Base-by-base conservation (phyloP, 2,113 vertebrate species). In the Lethenteron camtschaticum region DNA sequence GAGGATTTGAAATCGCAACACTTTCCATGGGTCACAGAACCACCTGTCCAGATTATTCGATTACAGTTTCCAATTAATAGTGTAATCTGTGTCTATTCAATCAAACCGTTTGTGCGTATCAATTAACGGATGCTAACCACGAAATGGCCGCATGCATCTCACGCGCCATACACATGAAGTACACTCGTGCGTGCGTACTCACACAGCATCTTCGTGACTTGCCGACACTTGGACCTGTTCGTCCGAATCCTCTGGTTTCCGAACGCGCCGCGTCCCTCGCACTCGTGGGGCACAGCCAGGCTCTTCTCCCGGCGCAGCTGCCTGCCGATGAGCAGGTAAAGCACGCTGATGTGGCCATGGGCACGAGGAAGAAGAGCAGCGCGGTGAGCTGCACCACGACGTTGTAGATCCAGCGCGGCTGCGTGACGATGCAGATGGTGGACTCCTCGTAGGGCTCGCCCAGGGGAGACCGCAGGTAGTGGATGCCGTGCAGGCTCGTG, bases 181-280 rank as follows among this genome's bases (percentile, higher is more conserved):
- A 55, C 11, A 2, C 1, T 2, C 12, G 1, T 11, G 55, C 13
- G 2, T 11, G 72, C 2, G 9, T 58, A 92, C 94, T 90, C 75
- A 96, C 90, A 88, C 70, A 96, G 78, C 90, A 95, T 95, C 79
- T 92, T 94, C 0, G 89, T 95, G 81, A 95, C 86, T 77, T 95
- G 89, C 18, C 79, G 80, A 69, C 81, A 82, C 20, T 83, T 77
- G 12, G 74, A 72, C 58, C 83, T 85, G 78, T 82, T 83, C 73
- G 82, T 85, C 57, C 75, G 77, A 6, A 74, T 71, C 1, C 66
- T 74, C 72, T 73, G 79, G 71, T 78, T 79, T 70, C 76, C 76
- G 57, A 80, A 20, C 0, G 55, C 68, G 56, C 74, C 20, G 1
- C 75, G 55, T 1, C 74, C 11, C 0, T 76, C 74, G 73, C 82